phyloP scores from a whole-genome alignment of 2,113 vertebrate species.

The Triplophysa rosa region DNA sequence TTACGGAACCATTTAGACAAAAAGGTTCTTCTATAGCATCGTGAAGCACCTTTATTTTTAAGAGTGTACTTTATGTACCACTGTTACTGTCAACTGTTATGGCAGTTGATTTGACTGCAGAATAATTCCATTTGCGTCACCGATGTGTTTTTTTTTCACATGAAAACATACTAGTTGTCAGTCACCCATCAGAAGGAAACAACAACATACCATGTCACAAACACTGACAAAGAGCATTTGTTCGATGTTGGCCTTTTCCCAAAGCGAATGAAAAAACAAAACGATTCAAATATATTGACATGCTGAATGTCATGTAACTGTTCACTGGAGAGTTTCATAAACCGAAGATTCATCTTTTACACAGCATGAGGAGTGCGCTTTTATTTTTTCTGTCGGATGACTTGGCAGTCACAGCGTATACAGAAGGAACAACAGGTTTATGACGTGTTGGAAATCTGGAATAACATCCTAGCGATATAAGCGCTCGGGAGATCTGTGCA shows the following conservation, averaged over 20 bases:
- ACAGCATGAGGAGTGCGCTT: conserved; percentile 6
- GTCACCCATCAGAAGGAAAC: conserved; percentile 50
- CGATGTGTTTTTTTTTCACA: conserved; percentile 30
- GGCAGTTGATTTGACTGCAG: conserved; percentile 41
- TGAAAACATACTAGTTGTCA: conserved; percentile 55
- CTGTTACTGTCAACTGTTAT: conserved; percentile 37
- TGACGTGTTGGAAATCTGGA: conserved; percentile 29
- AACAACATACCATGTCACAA: conserved; percentile 49
- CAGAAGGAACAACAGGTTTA: conserved; percentile 34
- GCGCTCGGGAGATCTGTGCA: neutral
- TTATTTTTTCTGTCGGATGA: conserved; percentile 1
- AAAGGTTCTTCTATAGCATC: too few relatives aligned
- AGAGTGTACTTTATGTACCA: neutral
- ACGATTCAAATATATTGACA: conserved; percentile 38
- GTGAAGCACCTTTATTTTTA: too few relatives aligned
- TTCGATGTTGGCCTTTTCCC: conserved; percentile 51
- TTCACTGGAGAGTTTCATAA: conserved; percentile 24
- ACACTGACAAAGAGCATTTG: conserved; percentile 28
- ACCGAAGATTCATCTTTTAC: conserved; percentile 14
- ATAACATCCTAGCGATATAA: neutral
- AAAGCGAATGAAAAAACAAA: conserved; percentile 34
- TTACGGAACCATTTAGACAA: too few relatives aligned
- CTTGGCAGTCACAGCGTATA: conserved; percentile 20
- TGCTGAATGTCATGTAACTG: conserved; percentile 38
- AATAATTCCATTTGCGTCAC: conserved; percentile 30